These are phyloP conservation scores for Morpho achilles DNA, from an alignment of 2,888 invertebrate species.

Conservation along the genomic window DNA sequence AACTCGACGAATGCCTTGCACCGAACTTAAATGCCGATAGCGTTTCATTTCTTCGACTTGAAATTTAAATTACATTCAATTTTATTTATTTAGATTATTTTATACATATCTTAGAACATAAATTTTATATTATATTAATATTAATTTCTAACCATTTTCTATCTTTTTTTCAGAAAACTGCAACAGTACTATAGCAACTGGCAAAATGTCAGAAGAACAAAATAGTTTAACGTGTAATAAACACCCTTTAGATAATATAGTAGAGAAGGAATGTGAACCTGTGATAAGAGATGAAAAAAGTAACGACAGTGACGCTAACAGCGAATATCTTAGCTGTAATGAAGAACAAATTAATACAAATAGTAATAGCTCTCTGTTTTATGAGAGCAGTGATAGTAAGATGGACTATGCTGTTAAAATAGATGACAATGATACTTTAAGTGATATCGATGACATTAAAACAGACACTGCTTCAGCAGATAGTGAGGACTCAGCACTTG, in stretches of 20 bases:
- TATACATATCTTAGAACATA: too few relatives aligned
- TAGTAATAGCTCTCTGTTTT: slow-evolving; percentile 70
- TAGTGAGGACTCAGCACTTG: slow-evolving; percentile 82
- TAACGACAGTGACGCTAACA: slow-evolving; percentile 64
- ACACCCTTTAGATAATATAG: slow-evolving; percentile 32
- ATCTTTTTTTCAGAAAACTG: slow-evolving; percentile 46
- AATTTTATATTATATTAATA: background rate
- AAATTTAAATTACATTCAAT: background rate
- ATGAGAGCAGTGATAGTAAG: slow-evolving; percentile 75
- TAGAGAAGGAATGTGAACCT: slow-evolving; percentile 43
- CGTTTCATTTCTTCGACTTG: slow-evolving; percentile 10
- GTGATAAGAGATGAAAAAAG: slow-evolving; percentile 56
- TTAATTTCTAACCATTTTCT: background rate
- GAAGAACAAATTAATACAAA: slow-evolving; percentile 63
- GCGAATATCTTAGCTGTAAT: slow-evolving; percentile 63
- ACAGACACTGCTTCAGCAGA: slow-evolving; percentile 76
- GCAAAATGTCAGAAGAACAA: slow-evolving; percentile 21
- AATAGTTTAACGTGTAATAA: slow-evolving; percentile 30
- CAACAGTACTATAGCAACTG: slow-evolving; percentile 22
- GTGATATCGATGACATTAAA: slow-evolving; percentile 75
- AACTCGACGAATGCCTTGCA: slow-evolving; percentile 48
- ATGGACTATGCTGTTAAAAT: slow-evolving; percentile 69
- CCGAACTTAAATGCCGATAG: slow-evolving; percentile 25
- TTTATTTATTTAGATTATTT: too few relatives aligned
- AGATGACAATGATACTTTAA: slow-evolving; percentile 73